phyloP scores from a whole-genome alignment of 2,113 vertebrate genomes.

The Corvus hawaiiensis region DNA sequence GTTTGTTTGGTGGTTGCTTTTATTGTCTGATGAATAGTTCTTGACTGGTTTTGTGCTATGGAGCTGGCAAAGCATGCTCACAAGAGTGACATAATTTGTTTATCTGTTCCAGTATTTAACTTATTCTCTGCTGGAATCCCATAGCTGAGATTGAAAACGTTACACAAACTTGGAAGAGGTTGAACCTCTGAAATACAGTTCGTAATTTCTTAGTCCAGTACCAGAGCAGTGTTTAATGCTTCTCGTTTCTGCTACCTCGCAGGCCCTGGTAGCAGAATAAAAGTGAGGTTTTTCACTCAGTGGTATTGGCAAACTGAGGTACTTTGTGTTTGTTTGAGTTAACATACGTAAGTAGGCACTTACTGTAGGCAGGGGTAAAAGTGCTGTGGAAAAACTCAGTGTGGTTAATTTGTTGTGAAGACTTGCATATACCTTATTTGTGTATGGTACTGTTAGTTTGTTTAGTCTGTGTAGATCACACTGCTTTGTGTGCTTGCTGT shows the following conservation, averaged over 20 bases:
- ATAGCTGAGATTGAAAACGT: conserved; percentile 29
- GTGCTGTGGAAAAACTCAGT: background rate
- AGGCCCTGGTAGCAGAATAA: background rate
- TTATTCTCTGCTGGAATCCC: conserved; percentile 38
- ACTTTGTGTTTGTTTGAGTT: background rate
- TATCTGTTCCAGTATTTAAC: background rate
- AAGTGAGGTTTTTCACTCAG: rapidly evolving
- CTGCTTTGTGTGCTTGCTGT: background rate
- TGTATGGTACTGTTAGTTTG: background rate
- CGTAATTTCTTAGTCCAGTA: background rate
- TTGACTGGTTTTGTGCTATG: background rate
- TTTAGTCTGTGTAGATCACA: background rate
- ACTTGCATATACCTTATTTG: background rate
- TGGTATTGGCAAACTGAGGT: background rate
- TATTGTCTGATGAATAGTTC: background rate
- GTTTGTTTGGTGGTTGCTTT: background rate
- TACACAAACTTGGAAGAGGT: rapidly evolving
- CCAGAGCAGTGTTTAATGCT: background rate
- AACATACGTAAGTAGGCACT: rapidly evolving
- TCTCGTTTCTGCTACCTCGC: rapidly evolving
- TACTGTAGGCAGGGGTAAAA: background rate
- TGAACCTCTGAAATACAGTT: background rate
- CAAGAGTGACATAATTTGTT: background rate
- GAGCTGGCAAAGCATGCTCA: background rate
- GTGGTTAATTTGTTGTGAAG: background rate